These are phyloP conservation scores for Clanis bilineata DNA, from an alignment of 2,888 invertebrate species.

Conservation along the genomic window DNA sequence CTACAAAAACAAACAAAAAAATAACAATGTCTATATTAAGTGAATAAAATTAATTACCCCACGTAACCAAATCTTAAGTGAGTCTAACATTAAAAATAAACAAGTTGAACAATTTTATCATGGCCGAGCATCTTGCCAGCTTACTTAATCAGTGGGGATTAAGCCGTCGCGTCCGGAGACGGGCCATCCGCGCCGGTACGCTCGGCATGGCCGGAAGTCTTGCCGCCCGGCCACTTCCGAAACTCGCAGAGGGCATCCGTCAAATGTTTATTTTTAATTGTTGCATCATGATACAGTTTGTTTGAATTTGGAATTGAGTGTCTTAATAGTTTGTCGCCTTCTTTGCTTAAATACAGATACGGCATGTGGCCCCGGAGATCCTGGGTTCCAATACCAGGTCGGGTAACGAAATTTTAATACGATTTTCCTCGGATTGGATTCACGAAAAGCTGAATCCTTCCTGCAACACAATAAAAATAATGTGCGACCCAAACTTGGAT, in stretches of 20 bases:
- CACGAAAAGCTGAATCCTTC: too few relatives aligned
- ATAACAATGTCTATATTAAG: neutral
- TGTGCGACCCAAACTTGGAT: too few relatives aligned
- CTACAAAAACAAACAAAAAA: neutral
- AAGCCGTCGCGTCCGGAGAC: slow-evolving; percentile 39
- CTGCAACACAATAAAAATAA: too few relatives aligned
- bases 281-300: neutral
- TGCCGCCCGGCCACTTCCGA: slow-evolving; percentile 48
- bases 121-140: slow-evolving; percentile 27
- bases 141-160: slow-evolving; percentile 35
- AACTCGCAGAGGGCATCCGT: slow-evolving; percentile 26
- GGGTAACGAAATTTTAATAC: too few relatives aligned
- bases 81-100: slow-evolving; percentile 15
- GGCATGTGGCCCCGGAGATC: too few relatives aligned
- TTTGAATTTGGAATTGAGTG: too few relatives aligned
- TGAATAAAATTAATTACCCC: neutral
- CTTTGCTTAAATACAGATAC: too few relatives aligned
- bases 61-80: slow-evolving; percentile 1
- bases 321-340: neutral
- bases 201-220: slow-evolving; percentile 57
- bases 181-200: slow-evolving; percentile 43
- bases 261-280: slow-evolving; percentile 21
- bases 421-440: too few relatives aligned
- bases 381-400: too few relatives aligned
- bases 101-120: slow-evolving; percentile 22